Percentiles rank a stretch among this genome's conserved stretches.
These are phyloP conservation scores for Bombus huntii DNA, from an alignment of 1,140 invertebrate genomes.

Conservation along the genomic window DNA sequence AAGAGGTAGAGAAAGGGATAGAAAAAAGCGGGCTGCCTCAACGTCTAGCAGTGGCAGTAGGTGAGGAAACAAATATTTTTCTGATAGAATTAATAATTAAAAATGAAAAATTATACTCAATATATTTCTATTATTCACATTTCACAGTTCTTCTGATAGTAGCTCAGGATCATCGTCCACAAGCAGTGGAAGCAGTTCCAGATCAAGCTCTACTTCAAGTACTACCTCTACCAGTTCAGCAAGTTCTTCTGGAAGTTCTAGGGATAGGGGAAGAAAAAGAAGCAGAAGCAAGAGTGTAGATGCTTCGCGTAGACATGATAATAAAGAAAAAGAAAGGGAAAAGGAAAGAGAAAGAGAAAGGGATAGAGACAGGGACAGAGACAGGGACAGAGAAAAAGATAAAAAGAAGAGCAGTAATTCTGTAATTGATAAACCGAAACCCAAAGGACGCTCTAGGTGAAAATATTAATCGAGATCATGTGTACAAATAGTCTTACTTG, in stretches of 20 bases:
- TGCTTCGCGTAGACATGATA: constrained; percentile 80
- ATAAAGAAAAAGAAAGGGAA: constrained; percentile 83
- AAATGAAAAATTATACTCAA: not conserved
- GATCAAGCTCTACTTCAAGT: constrained; percentile 89
- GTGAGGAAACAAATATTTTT: constrained; percentile 77
- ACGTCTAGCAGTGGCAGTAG: constrained; percentile 90
- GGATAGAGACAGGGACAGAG: constrained; percentile 77
- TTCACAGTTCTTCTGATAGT: constrained; percentile 88
- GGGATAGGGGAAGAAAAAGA: constrained; percentile 78
- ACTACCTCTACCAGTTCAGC: constrained; percentile 86
- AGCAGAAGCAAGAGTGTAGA: constrained; percentile 82
- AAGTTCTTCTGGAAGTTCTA: constrained; percentile 86
- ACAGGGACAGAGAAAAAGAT: constrained; percentile 79
- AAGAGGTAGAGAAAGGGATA: constrained; percentile 84
- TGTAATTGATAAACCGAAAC: constrained; percentile 84
- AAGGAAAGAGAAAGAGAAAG: constrained; percentile 83
- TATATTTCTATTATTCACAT: constrained; percentile 27
- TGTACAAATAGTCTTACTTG: not conserved
- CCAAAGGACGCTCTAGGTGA: constrained; percentile 83
- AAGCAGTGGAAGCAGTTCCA: constrained; percentile 85
- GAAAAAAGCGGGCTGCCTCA: constrained; percentile 87
- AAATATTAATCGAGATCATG: not conserved
- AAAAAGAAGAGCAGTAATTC: constrained; percentile 83
- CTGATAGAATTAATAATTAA: not conserved
- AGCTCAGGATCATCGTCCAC: constrained; percentile 86